Evolutionary conservation across 2,797 vertebrate species (phyloP), one percentile per base, ranked within the genome.

Genomic region (Pseudomugil tenellus): DNA sequence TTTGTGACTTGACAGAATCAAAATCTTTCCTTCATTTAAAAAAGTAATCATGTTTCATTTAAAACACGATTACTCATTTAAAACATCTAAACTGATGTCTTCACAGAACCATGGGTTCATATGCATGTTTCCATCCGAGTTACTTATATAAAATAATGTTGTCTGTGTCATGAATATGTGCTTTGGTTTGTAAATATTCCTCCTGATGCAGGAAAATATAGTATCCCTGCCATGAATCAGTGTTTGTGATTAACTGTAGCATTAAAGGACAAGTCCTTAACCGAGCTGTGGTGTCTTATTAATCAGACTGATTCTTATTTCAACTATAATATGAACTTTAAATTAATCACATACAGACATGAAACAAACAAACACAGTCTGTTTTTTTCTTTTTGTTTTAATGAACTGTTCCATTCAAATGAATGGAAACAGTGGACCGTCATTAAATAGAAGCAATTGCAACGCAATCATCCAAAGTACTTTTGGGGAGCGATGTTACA

Each of bases 361-460:
- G 35, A 39, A 58, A 75, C 58, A 4, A 79, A 58, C 1, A 67
- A 43, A 70, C 63, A 81, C 59, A 74, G 60, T 1, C 14, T 8
- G 21, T 64, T 29, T 72, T 79, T 68, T 84, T 74, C 76, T 90
- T 21, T 43, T 4, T 39, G 13, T 83, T 94, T 94, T 94, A 93
- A 90, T 94, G 77, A 87, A 80, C 17, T 80, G 79, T 79, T 80
- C 81, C 83, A 90, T 89, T 92, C 89, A 85, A 84, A 90, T 85
- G 89, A 94, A 93, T 91, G 87, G 70, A 84, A 76, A 59, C 68
- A 82, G 53, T 80, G 79, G 60, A 87, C 57, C 72, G 77, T 75
- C 83, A 84, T 87, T 87, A 89, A 90, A 90, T 83, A 87, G 69
- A 90, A 76, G 80, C 80, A 83, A 93, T 93, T 91, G 92, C 92